Base-by-base conservation (phyloP, 2,113 vertebrate species). In the Carollia perspicillata region DNA sequence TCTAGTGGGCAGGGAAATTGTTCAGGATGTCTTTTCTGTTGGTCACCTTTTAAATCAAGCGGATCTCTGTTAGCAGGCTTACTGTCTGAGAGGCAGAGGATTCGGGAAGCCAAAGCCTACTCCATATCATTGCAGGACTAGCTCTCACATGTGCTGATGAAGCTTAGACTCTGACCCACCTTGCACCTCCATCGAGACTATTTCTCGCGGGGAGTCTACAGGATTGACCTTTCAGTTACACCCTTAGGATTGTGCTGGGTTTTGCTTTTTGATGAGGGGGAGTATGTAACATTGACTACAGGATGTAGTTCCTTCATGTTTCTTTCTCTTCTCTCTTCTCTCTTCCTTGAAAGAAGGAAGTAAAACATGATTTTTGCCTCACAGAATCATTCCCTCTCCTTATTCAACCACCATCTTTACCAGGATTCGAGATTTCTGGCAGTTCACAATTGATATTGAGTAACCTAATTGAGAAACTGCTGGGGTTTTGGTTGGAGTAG, bases 351-450 rank as follows among this genome's bases (percentile, higher is more conserved):
- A 58, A 84, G 65, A 74, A 90, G 44, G 44, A 72, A 79, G 55
- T 80, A 65, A 89, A 92, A 93, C 47, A 18, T 5, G 47, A 55
- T 95, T 84, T 44, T 74, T 2, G 0, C 14, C 51, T 90, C 77
- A 80, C 18, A 22, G 33, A 69, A 47, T 79, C 81, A 83, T 63
- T 86, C 35, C 40, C 16, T 74, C 20, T 84, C 30, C 18, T 28
- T 49, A 77, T 37, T 28, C 47, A 79, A 5, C 9, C n/a, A 8
- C 66, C 51, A 1, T 89, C 37, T 78, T 88, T 47, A 37, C 78
- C 68, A 47, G 86, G 33, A 89, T 89, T 90, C 16, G n/a, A 69
- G 74, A 87, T 83, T 89, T 75, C 80, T 94, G 88, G 92, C 80
- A 85, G 33, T 94, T 85, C 71, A 35, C 37, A 72, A 13, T 75